phyloP scores from a whole-genome alignment of 1,140 invertebrate species.

The Hermetia illucens region DNA sequence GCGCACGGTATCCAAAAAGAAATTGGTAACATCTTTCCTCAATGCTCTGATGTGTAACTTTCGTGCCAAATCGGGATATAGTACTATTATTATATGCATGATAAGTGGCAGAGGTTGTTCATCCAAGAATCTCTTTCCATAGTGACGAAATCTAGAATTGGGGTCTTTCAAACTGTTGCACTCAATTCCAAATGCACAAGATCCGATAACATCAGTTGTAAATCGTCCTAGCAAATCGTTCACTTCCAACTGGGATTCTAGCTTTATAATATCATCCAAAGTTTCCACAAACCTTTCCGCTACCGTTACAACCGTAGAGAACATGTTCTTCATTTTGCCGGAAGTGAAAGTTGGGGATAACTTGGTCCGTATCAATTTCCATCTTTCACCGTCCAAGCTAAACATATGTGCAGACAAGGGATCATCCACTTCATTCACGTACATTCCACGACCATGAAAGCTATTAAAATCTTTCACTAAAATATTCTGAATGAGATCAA shows the following conservation, averaged over 20 bases:
- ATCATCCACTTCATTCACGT: slow-evolving; percentile 9
- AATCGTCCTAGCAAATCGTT: slow-evolving; percentile 26
- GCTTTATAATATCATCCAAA: slow-evolving; percentile 8
- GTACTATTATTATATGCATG: not conserved
- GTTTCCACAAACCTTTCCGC: slow-evolving; percentile 14
- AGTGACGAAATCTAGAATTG: slow-evolving; percentile 19
- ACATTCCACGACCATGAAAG: slow-evolving; percentile 13
- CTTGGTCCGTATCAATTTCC: slow-evolving; percentile 33
- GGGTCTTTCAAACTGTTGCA: no score
- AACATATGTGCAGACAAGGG: slow-evolving; percentile 11
- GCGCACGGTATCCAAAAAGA: slow-evolving; percentile 37
- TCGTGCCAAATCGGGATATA: not conserved
- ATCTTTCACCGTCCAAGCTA: slow-evolving; percentile 17
- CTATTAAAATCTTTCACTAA: no score
- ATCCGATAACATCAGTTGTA: slow-evolving; percentile 32
- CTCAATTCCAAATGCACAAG: slow-evolving; percentile 30
- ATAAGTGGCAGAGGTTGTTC: not conserved
- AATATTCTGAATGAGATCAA: slow-evolving; percentile 20
- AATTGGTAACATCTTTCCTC: slow-evolving; percentile 27
- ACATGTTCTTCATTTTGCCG: slow-evolving; percentile 36
- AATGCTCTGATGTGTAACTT: slow-evolving; percentile 23
- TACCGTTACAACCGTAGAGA: slow-evolving; percentile 14
- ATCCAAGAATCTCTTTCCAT: slow-evolving; percentile 4
- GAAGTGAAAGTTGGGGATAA: slow-evolving; percentile 37
- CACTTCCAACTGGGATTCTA: slow-evolving; percentile 14